phyloP scores from a whole-genome alignment of 2,797 vertebrate species.

The Hapalemur alaotrensis region DNA sequence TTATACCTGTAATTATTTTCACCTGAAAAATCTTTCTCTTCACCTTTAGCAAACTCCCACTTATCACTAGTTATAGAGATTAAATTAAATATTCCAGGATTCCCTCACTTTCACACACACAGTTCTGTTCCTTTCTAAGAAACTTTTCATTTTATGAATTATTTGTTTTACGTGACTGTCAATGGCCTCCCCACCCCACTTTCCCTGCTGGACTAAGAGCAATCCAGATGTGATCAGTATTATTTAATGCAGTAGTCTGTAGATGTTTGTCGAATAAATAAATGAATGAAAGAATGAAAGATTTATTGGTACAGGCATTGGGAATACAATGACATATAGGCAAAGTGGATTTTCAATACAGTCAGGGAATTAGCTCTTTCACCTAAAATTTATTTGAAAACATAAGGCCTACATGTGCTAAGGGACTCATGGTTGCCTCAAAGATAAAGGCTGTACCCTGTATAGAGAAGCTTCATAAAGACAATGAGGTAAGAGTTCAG shows the following conservation, averaged over 20 bases:
- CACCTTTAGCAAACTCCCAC: not conserved
- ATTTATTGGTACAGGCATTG: not conserved
- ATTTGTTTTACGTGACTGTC: not conserved
- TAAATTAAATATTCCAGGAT: not conserved
- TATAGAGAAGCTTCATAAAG: not conserved
- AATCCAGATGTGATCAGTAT: not conserved
- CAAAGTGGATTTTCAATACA: not conserved
- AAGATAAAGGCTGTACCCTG: not conserved
- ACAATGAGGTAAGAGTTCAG: not conserved
- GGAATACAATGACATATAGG: not conserved
- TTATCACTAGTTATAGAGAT: not conserved
- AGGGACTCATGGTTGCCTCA: not conserved
- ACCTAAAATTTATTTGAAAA: conserved; percentile 10
- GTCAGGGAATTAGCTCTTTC: not conserved
- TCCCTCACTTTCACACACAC: not conserved
- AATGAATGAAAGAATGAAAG: not conserved
- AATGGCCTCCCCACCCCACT: not conserved
- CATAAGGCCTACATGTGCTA: not conserved
- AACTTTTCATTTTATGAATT: not conserved
- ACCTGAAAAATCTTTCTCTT: not conserved
- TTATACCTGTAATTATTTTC: not conserved
- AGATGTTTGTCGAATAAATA: not conserved
- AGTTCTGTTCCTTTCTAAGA: not conserved
- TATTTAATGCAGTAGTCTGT: not conserved
- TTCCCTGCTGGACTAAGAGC: not conserved